Percentiles rank a stretch among this genome's conserved stretches.
These are phyloP conservation scores for Typhlomys cinereus DNA, from an alignment of 2,113 vertebrate genomes.

Conservation along the genomic window DNA sequence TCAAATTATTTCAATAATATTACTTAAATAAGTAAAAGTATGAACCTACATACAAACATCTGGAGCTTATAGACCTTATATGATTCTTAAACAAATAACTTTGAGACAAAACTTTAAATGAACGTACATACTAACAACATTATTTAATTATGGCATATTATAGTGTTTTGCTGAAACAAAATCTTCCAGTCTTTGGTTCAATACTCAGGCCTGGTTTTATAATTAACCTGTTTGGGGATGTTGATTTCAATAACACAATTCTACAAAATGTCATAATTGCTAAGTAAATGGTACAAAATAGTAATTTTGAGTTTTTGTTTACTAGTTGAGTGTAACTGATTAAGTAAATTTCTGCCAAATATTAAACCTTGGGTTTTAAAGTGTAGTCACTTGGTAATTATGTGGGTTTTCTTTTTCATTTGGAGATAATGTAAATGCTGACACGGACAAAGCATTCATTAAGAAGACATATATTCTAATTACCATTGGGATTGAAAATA, in stretches of 20 bases:
- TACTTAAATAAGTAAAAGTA: conserved; percentile 20
- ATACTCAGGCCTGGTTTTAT: conserved; percentile 15
- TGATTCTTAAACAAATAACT: conserved; percentile 9
- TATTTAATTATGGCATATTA: conserved; percentile 22
- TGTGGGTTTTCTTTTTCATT: conserved; percentile 44
- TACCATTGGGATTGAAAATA: conserved; percentile 3
- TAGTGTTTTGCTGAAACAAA: conserved; percentile 30
- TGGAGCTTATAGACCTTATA: background rate
- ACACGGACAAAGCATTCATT: background rate
- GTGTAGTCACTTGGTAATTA: background rate
- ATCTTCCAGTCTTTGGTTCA: background rate
- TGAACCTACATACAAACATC: background rate
- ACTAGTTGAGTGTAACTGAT: conserved; percentile 9
- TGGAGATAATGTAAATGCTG: background rate
- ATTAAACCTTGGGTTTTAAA: conserved; percentile 27
- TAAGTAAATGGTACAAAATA: background rate
- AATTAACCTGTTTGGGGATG: conserved; percentile 57
- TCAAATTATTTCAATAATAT: conserved; percentile 22
- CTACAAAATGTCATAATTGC: conserved; percentile 40
- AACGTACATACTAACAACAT: conserved; percentile 9
- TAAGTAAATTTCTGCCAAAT: conserved; percentile 11
- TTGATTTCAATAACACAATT: conserved; percentile 49
- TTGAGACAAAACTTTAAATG: conserved; percentile 22
- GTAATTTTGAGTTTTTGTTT: conserved; percentile 41
- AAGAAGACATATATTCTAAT: conserved; percentile 24